Conservation (phyloP, 2,113 vertebrate genomes). For the Pelecanus crispus region DNA sequence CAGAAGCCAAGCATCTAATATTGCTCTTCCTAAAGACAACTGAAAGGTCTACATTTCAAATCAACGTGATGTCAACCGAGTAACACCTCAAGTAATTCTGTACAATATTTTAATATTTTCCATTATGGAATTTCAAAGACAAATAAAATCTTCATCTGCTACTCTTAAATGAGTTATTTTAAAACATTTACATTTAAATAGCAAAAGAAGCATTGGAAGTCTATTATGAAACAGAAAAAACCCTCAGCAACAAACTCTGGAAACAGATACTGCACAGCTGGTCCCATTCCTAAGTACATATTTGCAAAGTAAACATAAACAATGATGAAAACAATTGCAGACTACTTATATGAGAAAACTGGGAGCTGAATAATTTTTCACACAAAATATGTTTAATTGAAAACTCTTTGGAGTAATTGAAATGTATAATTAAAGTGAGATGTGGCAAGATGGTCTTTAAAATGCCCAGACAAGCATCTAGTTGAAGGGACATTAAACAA, state of each 20-base stretch:
- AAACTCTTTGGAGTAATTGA: neutral
- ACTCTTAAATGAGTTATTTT: neutral
- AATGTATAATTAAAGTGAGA: neutral
- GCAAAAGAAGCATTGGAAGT: neutral
- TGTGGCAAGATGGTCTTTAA: neutral
- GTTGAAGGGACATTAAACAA: neutral
- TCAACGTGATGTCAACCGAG: neutral
- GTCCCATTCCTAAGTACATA: neutral
- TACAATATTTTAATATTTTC: neutral
- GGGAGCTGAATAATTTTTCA: neutral
- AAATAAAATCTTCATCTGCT: neutral
- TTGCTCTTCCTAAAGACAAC: neutral
- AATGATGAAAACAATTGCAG: neutral
- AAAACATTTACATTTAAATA: neutral
- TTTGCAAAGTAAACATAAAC: neutral
- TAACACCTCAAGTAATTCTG: neutral
- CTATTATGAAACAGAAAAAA: neutral
- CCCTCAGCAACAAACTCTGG: neutral
- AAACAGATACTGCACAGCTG: neutral
- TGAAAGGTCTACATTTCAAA: neutral
- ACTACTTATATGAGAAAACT: neutral
- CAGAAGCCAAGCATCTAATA: neutral
- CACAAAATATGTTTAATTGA: neutral
- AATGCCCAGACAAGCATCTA: neutral
- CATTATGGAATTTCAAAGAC: neutral